These are phyloP conservation scores for Conomelus anceps DNA, from an alignment of 2,888 invertebrate genomes.

Conservation along the genomic window DNA sequence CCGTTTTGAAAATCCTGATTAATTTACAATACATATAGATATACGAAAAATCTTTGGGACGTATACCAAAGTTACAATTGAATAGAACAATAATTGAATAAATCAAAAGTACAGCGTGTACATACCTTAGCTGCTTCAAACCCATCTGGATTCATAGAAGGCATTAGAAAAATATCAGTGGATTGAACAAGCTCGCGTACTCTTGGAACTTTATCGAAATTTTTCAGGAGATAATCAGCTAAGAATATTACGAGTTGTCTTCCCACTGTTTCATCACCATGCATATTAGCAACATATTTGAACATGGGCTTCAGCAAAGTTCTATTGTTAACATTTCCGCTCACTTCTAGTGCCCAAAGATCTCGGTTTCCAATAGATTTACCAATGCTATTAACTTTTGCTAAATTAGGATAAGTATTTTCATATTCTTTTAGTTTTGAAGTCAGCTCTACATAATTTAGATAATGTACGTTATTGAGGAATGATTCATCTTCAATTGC, in stretches of 20 bases:
- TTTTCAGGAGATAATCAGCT: constrained; percentile 72
- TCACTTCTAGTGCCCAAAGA: constrained; percentile 73
- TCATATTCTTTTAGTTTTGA: constrained; percentile 56
- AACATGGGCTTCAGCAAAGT: constrained; percentile 74
- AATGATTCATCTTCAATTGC: constrained; percentile 12
- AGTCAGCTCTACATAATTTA: constrained; percentile 62
- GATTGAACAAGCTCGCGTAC: constrained; percentile 71
- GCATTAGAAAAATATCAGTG: constrained; percentile 89
- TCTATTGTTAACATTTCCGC: constrained; percentile 55
- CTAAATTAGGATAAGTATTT: constrained; percentile 59
- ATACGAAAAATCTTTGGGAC: too few species aligned
- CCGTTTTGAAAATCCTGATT: too few species aligned
- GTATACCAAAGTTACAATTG: background rate
- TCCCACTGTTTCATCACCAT: constrained; percentile 89
- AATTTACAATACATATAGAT: too few species aligned
- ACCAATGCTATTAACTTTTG: constrained; percentile 69
- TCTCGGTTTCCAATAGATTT: constrained; percentile 74
- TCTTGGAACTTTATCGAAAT: constrained; percentile 60
- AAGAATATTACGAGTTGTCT: constrained; percentile 75
- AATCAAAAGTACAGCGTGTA: constrained; percentile 10
- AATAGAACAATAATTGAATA: background rate
- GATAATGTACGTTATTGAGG: constrained; percentile 46
- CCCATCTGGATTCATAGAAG: constrained; percentile 94
- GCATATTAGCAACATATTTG: constrained; percentile 94
- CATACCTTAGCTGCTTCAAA: constrained; percentile 74